phyloP scores from a whole-genome alignment of 2,797 vertebrate genomes.

The Apogon talboti region DNA sequence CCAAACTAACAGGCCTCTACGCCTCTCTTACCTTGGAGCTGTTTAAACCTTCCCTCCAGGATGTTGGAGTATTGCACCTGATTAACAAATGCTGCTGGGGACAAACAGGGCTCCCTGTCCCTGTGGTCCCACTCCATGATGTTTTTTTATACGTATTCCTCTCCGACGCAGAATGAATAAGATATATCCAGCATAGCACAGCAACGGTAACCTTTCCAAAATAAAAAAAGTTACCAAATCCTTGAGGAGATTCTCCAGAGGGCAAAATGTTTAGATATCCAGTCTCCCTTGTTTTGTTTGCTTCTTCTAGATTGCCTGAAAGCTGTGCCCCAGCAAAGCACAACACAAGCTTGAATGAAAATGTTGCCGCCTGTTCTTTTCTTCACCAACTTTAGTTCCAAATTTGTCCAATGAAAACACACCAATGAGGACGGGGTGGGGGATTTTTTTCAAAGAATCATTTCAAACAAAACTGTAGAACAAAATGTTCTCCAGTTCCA shows the following conservation, averaged over 20 bases:
- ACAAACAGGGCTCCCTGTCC: conserved; percentile 84
- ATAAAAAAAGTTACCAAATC: conserved; percentile 37
- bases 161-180: conserved; percentile 47
- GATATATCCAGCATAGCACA: conserved; percentile 66
- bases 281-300: conserved; percentile 45
- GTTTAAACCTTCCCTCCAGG: conserved; percentile 93
- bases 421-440: conserved; percentile 32
- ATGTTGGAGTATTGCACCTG: conserved; percentile 91
- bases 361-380: conserved; percentile 45
- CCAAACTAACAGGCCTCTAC: background rate
- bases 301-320: conserved; percentile 31
- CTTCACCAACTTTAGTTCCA: conserved; percentile 50
- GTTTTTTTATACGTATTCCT: conserved; percentile 45
- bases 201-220: conserved; percentile 22
- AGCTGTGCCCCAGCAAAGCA: conserved; percentile 40
- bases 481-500: conserved; percentile 69
- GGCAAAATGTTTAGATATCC: conserved; percentile 41
- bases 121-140: conserved; percentile 83
- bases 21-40: conserved; percentile 92
- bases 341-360: conserved; percentile 46
- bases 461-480: conserved; percentile 64
- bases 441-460: conserved; percentile 49
- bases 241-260: conserved; percentile 30
- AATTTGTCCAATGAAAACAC: conserved; percentile 60
- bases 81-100: conserved; percentile 92